phyloP scores from a whole-genome alignment of 2,888 invertebrate genomes.

The Leucozona laternaria region DNA sequence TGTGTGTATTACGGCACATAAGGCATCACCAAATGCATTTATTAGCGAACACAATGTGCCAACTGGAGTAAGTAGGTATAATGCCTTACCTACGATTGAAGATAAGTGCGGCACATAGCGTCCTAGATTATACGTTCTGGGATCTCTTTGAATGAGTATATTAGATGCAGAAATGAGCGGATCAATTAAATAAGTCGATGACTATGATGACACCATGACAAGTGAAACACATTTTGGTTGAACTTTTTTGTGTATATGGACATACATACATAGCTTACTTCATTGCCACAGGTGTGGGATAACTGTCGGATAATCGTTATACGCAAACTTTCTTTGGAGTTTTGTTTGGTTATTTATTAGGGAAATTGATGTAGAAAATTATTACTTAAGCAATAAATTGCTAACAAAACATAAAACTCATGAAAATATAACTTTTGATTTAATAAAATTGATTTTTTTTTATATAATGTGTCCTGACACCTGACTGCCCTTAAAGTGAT shows the following conservation, averaged over 20 bases:
- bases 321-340: background rate
- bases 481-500: too few relatives aligned
- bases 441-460: too few relatives aligned
- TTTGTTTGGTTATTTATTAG: too few relatives aligned
- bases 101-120: conserved; percentile 15
- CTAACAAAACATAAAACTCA: too few relatives aligned
- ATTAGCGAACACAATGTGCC: conserved; percentile 62
- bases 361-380: too few relatives aligned
- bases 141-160: conserved; percentile 48
- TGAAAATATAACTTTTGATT: too few relatives aligned
- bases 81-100: conserved; percentile 7
- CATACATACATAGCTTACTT: background rate
- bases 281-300: too few relatives aligned
- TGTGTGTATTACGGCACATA: conserved; percentile 22
- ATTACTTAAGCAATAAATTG: too few relatives aligned
- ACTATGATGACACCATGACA: conserved; percentile 19
- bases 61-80: conserved; percentile 28
- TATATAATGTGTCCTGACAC: too few relatives aligned
- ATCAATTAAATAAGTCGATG: conserved; percentile 71
- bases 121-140: conserved; percentile 37
- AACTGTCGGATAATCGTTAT: too few relatives aligned
- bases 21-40: conserved; percentile 39
- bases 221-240: conserved; percentile 5
- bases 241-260: background rate
- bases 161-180: conserved; percentile 18